Percentiles rank a stretch among this genome's conserved stretches.
Evolutionary conservation across 2,888 invertebrate genomes (phyloP).

Genomic region (Piscicola geometra): DNA sequence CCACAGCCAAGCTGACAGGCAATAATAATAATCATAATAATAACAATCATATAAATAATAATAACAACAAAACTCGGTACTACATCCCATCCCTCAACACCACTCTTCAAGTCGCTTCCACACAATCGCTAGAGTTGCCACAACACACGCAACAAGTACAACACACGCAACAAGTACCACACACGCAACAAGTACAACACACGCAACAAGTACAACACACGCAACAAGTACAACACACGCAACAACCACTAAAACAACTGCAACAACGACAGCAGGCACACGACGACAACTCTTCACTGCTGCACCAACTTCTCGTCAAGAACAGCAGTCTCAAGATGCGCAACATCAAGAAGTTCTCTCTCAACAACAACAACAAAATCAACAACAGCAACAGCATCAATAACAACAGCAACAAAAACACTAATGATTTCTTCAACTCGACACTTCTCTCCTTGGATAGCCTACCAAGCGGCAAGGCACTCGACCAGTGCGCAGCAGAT

Average conservation of each 20-base stretch:
- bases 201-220: background rate
- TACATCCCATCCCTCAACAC: background rate
- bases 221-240: background rate
- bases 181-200: no score
- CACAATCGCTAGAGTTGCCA: background rate
- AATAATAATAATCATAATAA: background rate
- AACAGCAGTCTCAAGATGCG: background rate
- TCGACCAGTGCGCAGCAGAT: no score
- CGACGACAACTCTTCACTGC: background rate
- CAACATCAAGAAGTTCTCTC: background rate
- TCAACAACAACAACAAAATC: slow-evolving; percentile 1
- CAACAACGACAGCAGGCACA: background rate
- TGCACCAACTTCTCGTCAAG: background rate
- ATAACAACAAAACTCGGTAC: background rate
- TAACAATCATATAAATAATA: background rate
- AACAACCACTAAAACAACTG: background rate
- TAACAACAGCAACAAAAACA: background rate
- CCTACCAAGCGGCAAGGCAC: no score
- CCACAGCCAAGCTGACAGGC: background rate
- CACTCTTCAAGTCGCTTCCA: background rate
- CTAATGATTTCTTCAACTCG: no score
- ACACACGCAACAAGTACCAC: background rate
- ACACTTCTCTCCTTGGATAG: no score
- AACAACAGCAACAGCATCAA: background rate
- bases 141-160: background rate